These are phyloP conservation scores for Montipora efflorescens DNA, from an alignment of 64 coral and sea anemone genomes.

Conservation along the genomic window DNA sequence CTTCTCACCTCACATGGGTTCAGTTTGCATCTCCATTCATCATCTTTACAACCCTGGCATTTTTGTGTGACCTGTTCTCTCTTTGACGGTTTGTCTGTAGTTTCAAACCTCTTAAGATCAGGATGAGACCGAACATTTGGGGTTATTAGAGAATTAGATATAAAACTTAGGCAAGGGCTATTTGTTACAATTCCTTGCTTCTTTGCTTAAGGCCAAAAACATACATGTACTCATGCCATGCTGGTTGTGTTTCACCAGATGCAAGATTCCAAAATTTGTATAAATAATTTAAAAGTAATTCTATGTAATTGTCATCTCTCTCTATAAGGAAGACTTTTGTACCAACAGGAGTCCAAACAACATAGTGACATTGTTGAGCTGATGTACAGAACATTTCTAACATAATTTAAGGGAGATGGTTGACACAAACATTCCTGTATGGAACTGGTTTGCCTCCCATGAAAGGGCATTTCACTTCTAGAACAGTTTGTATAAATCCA, in stretches of 20 bases:
- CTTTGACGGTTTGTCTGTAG: not conserved
- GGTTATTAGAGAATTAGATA: constrained; percentile 1
- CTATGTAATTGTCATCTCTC: constrained; percentile 32
- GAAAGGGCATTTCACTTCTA: constrained; percentile 50
- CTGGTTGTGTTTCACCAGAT: not conserved
- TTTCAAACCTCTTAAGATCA: constrained; percentile 4
- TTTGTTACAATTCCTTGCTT: not conserved
- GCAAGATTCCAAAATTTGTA: constrained; percentile 34
- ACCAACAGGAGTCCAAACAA: constrained; percentile 58
- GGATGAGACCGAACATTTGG: not conserved
- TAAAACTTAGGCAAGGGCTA: constrained; percentile 1
- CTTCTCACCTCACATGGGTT: constrained; percentile 36
- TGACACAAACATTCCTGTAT: constrained; percentile 44
- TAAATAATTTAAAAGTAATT: constrained; percentile 10
- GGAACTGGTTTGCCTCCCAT: constrained; percentile 61
- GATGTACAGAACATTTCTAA: constrained; percentile 27
- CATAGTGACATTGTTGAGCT: constrained; percentile 39
- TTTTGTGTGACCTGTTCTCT: not conserved
- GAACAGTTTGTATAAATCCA: not conserved
- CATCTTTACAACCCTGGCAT: constrained; percentile 37
- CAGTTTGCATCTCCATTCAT: constrained; percentile 55
- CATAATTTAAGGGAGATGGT: constrained; percentile 47
- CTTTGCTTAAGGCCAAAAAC: constrained; percentile 21
- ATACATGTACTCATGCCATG: constrained; percentile 17
- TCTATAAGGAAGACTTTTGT: constrained; percentile 24